phyloP scores from a whole-genome alignment of 2,113 vertebrate genomes.

The Myrmecophaga tridactyla region DNA sequence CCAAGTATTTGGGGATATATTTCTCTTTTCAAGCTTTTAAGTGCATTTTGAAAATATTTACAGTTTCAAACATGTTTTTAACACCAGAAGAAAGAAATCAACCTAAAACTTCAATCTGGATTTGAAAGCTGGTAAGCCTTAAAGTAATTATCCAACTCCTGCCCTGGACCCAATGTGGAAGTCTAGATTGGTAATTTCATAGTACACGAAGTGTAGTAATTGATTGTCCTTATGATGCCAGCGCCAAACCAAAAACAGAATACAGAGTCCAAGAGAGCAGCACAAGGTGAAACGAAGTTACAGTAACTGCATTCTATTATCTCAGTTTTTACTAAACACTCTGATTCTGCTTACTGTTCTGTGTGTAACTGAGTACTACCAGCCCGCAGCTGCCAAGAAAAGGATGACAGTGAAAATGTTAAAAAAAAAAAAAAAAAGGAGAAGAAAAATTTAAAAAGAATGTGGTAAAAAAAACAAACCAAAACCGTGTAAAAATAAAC shows the following conservation, averaged over 20 bases:
- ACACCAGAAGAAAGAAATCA: neutral
- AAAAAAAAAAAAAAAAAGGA: neutral
- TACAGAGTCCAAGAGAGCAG: neutral
- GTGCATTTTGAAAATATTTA: neutral
- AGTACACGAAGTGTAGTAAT: slow-evolving; percentile 68
- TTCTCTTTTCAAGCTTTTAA: neutral
- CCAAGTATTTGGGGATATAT: neutral
- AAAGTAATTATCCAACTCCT: slow-evolving; percentile 1
- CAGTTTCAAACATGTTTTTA: neutral
- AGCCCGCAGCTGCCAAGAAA: neutral
- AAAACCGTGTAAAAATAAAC: neutral
- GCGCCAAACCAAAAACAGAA: slow-evolving; percentile 63
- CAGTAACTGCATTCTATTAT: neutral
- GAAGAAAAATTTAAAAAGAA: neutral
- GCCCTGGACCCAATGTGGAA: neutral
- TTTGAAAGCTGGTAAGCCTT: slow-evolving; percentile 29
- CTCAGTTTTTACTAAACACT: neutral
- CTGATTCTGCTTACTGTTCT: neutral
- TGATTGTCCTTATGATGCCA: slow-evolving; percentile 24
- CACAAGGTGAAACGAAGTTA: neutral
- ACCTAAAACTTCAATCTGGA: neutral
- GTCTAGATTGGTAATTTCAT: slow-evolving; percentile 45
- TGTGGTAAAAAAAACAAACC: neutral
- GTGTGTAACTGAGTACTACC: neutral
- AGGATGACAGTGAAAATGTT: neutral